Evolutionary conservation across 1,140 invertebrate genomes (phyloP).

Genomic region (Lepidurus apus): DNA sequence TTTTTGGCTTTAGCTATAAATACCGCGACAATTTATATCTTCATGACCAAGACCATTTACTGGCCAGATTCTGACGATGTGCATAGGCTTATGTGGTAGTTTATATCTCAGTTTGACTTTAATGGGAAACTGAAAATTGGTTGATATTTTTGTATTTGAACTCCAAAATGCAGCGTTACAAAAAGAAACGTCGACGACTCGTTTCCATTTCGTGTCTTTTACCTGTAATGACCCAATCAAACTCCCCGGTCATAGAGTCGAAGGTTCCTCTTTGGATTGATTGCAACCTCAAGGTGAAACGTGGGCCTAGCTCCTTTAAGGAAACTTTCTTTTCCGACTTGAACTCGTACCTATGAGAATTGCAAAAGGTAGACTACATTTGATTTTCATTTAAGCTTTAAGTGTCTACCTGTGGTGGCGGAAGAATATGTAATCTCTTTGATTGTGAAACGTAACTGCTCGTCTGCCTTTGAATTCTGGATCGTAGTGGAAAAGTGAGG

Average conservation of each 20-base stretch:
- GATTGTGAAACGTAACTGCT: constrained; percentile 96
- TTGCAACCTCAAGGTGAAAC: constrained; percentile 87
- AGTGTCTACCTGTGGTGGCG: constrained; percentile 79
- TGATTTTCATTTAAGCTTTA: neutral
- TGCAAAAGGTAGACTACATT: constrained; percentile 22
- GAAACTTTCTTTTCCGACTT: constrained; percentile 72
- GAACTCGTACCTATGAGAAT: constrained; percentile 75
- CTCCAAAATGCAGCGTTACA: constrained; percentile 53
- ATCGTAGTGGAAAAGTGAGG: constrained; percentile 93
- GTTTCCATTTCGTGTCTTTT: constrained; percentile 85
- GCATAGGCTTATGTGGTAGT: constrained; percentile 90
- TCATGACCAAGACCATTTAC: constrained; percentile 71
- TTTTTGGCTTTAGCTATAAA: constrained; percentile 67
- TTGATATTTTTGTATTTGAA: constrained; percentile 20
- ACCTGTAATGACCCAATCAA: constrained; percentile 92
- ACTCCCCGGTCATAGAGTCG: constrained; percentile 93
- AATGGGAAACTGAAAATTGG: neutral
- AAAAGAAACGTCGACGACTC: constrained; percentile 80
- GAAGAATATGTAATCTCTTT: constrained; percentile 98
- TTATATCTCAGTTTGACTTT: neutral
- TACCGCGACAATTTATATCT: constrained; percentile 69
- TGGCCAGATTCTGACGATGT: constrained; percentile 68
- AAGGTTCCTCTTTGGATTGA: constrained; percentile 95
- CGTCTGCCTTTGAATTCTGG: constrained; percentile 88
- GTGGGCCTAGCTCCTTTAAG: constrained; percentile 88